Evolutionary conservation across 1,140 invertebrate genomes (phyloP), one percentile per base, ranked within the genome.

Genomic region (Platorchestia sp.): DNA sequence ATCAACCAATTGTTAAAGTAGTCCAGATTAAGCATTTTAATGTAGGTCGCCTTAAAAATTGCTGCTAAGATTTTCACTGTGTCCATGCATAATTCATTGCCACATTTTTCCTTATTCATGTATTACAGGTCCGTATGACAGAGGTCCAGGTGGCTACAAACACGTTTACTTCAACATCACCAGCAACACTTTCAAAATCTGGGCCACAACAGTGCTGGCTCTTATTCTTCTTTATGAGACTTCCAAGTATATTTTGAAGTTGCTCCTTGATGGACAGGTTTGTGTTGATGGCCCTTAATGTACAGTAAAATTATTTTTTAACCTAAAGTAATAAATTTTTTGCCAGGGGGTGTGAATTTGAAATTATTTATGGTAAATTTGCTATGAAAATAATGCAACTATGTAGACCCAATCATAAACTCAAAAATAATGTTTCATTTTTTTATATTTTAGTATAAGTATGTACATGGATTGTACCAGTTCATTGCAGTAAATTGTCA

Each of bases 91-190:
- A n/a, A n/a, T n/a, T n/a, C n/a, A n/a, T n/a, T n/a, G n/a, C n/a
- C n/a, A n/a, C n/a, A n/a, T n/a, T n/a, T n/a, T n/a, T n/a, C n/a
- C n/a, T n/a, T n/a, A n/a, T n/a, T n/a, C 14, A 95, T 95, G 41
- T 96, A 47, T 96, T 93, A 95, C 96, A 98, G 98, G 97, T 90
- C 97, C 98, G 36, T 98, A 98, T 97, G 98, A 98, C 97, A 98
- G 98, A 89, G 98, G 98, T 42, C 97, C 98, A 95, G 98, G 98
- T 87, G 97, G 98, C 22, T 98, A 98, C 97, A 98, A 98, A 97
- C 98, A 99, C 97, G 98, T 99, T 96, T 99, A 98, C 97, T 98
- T 99, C 97, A 99, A 99, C 97, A 98, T 98, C 44, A 98, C 98
- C 6, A 97, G 97, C 86, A 98, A 98, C 96, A 98, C 98, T 10